Evolutionary conservation across 2,888 invertebrate genomes (phyloP).

Genomic region (Hylaea fasciaria): DNA sequence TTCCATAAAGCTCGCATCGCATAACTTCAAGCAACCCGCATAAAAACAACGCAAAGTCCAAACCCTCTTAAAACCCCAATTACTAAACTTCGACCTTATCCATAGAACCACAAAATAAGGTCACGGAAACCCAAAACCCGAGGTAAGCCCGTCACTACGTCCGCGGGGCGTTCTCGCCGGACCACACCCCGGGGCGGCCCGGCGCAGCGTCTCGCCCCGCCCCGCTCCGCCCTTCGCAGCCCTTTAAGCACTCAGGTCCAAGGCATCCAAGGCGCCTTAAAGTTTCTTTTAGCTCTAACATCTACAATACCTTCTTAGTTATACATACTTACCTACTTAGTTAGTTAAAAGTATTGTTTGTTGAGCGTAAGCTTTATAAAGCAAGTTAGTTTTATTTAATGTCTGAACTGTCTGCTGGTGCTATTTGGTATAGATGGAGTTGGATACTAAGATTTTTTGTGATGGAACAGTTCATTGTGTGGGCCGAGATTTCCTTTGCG

Average conservation of each 20-base stretch:
- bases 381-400: background rate
- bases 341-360: too few species aligned
- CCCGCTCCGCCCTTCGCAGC: constrained; percentile 43
- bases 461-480: too few species aligned
- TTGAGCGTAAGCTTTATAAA: background rate
- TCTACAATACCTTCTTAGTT: constrained; percentile 9
- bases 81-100: too few species aligned
- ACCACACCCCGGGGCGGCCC: constrained; percentile 59
- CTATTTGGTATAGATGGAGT: too few species aligned
- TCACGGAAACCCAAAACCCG: constrained; percentile 31
- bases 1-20: too few species aligned
- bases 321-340: constrained; percentile 4
- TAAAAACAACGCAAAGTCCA: too few species aligned
- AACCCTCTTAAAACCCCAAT: too few species aligned
- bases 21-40: too few species aligned
- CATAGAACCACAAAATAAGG: constrained; percentile 5
- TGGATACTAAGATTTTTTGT: too few species aligned
- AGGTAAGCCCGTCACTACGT: constrained; percentile 18
- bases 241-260: constrained; percentile 39
- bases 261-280: constrained; percentile 44
- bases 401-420: too few species aligned
- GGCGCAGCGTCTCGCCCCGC: constrained; percentile 42
- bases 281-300: constrained; percentile 6
- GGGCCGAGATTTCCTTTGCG: too few species aligned
- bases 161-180: constrained; percentile 58